These are phyloP conservation scores for Proterorhinus semilunaris DNA, from an alignment of 2,113 vertebrate genomes.

Conservation along the genomic window DNA sequence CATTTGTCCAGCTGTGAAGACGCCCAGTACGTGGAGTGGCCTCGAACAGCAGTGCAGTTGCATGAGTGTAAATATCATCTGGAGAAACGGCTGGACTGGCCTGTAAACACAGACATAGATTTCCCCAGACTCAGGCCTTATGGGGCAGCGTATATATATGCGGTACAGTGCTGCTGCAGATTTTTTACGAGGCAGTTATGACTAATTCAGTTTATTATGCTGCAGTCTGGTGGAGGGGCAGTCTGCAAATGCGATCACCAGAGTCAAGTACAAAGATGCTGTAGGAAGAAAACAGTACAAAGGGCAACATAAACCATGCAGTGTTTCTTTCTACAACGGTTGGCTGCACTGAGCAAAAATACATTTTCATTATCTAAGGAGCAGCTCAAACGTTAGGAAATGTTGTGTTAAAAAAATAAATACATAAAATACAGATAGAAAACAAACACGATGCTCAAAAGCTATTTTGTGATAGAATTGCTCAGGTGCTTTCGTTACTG, in stretches of 20 bases:
- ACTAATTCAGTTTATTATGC: conserved; percentile 13
- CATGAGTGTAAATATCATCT: neutral
- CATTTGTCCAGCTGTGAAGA: neutral
- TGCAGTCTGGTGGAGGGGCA: conserved; percentile 9
- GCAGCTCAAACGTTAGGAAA: too few relatives aligned
- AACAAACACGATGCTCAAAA: too few relatives aligned
- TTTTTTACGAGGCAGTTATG: conserved; percentile 11
- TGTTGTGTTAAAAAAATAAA: too few relatives aligned
- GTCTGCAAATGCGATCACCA: conserved; percentile 1
- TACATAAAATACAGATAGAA: too few relatives aligned
- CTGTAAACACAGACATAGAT: neutral
- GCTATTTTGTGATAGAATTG: too few relatives aligned
- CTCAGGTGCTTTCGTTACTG: too few relatives aligned
- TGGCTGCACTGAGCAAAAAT: neutral
- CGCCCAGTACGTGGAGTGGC: neutral
- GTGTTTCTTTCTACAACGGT: neutral
- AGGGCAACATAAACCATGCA: neutral
- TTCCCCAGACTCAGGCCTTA: conserved; percentile 7
- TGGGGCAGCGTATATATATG: neutral
- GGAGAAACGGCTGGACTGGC: neutral
- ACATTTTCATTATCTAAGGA: too few relatives aligned
- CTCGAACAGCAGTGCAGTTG: neutral
- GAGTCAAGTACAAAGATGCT: conserved; percentile 7
- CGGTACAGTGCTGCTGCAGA: conserved; percentile 7
- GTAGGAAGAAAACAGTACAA: neutral